Evolutionary conservation across 2,797 vertebrate species (phyloP).

Genomic region (Aviceda leuphotes): DNA sequence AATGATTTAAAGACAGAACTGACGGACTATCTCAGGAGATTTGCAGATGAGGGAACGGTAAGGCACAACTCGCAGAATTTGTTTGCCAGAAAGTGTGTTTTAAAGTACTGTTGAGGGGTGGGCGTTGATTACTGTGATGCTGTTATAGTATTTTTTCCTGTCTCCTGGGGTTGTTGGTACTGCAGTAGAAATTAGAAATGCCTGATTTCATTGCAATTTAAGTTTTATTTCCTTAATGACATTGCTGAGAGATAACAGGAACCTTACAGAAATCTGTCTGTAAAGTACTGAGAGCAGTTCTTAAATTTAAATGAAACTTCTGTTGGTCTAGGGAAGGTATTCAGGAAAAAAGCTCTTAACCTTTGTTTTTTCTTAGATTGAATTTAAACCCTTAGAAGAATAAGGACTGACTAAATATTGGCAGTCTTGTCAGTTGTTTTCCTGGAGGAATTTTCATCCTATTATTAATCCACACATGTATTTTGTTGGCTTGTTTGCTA

Average conservation of each 20-base stretch:
- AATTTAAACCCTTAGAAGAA: neutral
- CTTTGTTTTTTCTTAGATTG: neutral
- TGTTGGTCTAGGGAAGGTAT: neutral
- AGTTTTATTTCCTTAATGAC: neutral
- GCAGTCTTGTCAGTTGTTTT: neutral
- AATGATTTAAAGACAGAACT: slow-evolving; percentile 90
- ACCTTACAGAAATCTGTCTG: neutral
- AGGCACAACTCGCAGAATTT: neutral
- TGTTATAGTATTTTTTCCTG: neutral
- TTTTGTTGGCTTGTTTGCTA: neutral
- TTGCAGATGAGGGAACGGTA: slow-evolving; percentile 91
- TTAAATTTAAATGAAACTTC: neutral
- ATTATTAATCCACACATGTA: neutral
- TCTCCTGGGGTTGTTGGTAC: neutral
- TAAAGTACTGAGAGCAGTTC: neutral
- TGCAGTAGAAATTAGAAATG: neutral
- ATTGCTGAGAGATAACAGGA: neutral
- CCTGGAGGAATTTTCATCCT: neutral
- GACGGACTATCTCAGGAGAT: slow-evolving; percentile 86
- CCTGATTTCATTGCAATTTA: neutral
- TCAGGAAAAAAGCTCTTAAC: neutral
- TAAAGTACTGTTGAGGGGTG: neutral
- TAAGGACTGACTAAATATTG: neutral
- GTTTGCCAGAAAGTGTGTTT: neutral
- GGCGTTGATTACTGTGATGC: neutral